Evolutionary conservation across 2,113 vertebrate species (phyloP).

Genomic region (Carollia perspicillata): DNA sequence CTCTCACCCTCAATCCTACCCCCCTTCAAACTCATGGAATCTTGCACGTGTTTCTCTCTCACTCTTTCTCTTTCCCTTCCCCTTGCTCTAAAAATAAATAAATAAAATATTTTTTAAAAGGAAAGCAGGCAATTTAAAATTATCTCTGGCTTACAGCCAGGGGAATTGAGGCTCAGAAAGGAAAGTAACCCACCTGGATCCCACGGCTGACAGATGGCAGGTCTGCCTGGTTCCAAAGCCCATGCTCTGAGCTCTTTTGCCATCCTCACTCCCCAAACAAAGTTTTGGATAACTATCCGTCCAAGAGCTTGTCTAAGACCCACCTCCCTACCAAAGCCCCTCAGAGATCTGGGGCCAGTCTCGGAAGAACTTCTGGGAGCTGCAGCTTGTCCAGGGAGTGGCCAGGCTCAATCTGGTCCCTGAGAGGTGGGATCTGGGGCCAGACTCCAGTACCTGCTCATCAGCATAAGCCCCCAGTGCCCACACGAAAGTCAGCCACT

Average conservation of each 20-base stretch:
- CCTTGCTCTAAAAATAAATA: too few species aligned
- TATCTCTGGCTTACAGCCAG: not conserved
- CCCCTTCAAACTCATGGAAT: too few species aligned
- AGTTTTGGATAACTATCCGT: not conserved
- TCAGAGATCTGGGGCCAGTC: not conserved
- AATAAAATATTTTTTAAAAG: too few species aligned
- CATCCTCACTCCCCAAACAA: not conserved
- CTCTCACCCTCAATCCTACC: too few species aligned
- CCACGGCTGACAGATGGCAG: not conserved
- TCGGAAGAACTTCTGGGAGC: not conserved
- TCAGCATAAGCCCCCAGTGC: too few species aligned
- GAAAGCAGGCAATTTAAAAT: not conserved
- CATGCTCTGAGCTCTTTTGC: not conserved
- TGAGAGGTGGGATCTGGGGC: not conserved
- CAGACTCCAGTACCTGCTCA: not conserved
- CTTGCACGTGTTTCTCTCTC: too few species aligned
- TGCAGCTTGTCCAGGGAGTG: not conserved
- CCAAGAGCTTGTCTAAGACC: not conserved
- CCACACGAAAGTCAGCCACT: not conserved
- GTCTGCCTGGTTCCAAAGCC: not conserved
- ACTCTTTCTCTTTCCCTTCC: too few species aligned
- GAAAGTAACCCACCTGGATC: not conserved
- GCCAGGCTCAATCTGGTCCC: not conserved
- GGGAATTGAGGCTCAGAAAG: not conserved
- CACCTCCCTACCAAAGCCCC: not conserved